Evolutionary conservation across 2,888 invertebrate genomes (phyloP), one percentile per base, ranked within the genome.

Genomic region (Carabus problematicus): DNA sequence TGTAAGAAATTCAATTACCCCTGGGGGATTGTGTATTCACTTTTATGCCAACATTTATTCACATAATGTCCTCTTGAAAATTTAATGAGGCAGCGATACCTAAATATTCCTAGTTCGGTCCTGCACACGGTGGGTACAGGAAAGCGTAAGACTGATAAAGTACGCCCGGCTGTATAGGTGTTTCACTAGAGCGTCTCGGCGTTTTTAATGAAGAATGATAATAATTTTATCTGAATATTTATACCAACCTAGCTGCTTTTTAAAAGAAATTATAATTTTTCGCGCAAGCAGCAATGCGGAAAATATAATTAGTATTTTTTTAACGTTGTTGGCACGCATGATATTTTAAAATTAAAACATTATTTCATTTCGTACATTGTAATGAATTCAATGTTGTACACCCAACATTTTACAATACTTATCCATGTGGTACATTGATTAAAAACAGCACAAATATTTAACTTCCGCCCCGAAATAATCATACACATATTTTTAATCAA

Each of bases 21-120:
- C 19, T 19, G n/a, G 67, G 67, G 59, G 52, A 67, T 60, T 67
- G 52, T 60, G 60, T 60, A 49, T 67, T 67, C 59, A 52, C 52
- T 19, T 49, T 67, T 67, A 67, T 67, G 60, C 40, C 54, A 60
- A 41, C 67, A 67, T 67, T 67, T 67, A 60, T 67, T 67, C 67
- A 45, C 43, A 67, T 60, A 67, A 59, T 67, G 67, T 54, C 16
- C 42, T 41, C 60, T 52, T 67, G 60, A 49, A 67, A 67, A 67
- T 67, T 67, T 67, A 67, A 67, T 67, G 67, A 67, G 39, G 60
- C 67, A 60, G 42, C 43, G 60, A 54, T 42, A 41, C 12, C 14
- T 59, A 42, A 52, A 60, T 60, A 49, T 60, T 42, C 56, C 56
- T 66, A 47, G 43, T 63, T 41, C 54, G 63, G 43, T 42, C 8